Conservation (phyloP, 2,888 invertebrate species). For the Herminia tarsipennalis region DNA sequence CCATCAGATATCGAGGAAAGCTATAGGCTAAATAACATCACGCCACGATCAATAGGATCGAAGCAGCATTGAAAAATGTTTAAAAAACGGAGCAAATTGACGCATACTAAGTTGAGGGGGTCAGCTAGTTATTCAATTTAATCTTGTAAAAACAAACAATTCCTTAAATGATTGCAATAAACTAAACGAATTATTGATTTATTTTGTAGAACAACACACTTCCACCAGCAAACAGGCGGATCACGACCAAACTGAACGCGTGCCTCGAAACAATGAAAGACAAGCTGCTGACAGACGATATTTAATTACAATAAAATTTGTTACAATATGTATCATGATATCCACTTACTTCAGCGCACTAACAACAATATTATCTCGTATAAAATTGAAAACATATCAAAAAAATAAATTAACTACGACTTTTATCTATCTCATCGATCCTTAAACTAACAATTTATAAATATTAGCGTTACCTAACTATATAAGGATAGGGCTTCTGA, state of each 20-base stretch:
- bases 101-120: no score
- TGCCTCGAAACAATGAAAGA: constrained; percentile 64
- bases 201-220: constrained; percentile 64
- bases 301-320: constrained; percentile 70
- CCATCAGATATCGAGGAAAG: no score
- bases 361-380: constrained; percentile 64
- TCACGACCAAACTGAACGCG: constrained; percentile 61
- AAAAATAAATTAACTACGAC: constrained; percentile 54
- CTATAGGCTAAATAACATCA: no score
- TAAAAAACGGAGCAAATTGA: no score
- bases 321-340: constrained; percentile 50
- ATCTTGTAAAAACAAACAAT: no score
- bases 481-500: no score
- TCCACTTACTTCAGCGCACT: constrained; percentile 54
- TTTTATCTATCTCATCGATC: constrained; percentile 37
- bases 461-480: no score
- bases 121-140: no score
- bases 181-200: constrained; percentile 9
- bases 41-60: no score
- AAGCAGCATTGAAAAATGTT: no score
- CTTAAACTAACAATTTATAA: constrained; percentile 27
- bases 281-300: constrained; percentile 65
- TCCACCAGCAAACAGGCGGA: constrained; percentile 63
- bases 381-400: constrained; percentile 62
- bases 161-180: no score